These are phyloP conservation scores for Drosophila lutescens DNA, from an alignment of 2,888 invertebrate species.

Conservation along the genomic window DNA sequence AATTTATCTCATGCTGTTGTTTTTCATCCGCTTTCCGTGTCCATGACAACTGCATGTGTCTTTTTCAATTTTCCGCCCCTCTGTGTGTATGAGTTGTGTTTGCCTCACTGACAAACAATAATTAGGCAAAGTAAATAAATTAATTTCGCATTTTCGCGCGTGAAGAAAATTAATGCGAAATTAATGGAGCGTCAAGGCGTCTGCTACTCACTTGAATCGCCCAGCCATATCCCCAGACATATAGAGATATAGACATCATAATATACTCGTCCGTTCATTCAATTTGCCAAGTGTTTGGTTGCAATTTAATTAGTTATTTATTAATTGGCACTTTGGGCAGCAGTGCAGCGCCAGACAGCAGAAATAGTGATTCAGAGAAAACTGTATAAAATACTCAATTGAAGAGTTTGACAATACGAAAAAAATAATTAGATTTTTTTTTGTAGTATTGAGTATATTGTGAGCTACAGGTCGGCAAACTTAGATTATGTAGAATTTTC, in stretches of 20 bases:
- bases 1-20: constrained; percentile 37
- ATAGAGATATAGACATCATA: constrained; percentile 32
- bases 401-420: too few relatives aligned
- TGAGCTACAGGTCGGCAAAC: too few relatives aligned
- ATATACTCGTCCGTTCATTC: constrained; percentile 14
- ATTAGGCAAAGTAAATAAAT: constrained; percentile 72
- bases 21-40: constrained; percentile 16
- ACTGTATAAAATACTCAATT: not conserved
- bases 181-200: constrained; percentile 78
- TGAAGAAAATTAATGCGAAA: constrained; percentile 77
- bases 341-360: constrained; percentile 20
- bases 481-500: too few relatives aligned
- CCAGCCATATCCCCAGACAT: constrained; percentile 42
- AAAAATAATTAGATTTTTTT: too few relatives aligned
- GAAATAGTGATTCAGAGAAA: constrained; percentile 22
- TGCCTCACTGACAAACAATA: constrained; percentile 41
- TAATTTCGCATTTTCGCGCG: constrained; percentile 66
- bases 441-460: too few relatives aligned
- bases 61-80: constrained; percentile 10
- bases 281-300: constrained; percentile 55
- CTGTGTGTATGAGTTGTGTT: not conserved
- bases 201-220: constrained; percentile 34
- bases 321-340: constrained; percentile 58
- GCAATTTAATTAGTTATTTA: constrained; percentile 72
- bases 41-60: constrained; percentile 25